Base-by-base conservation (phyloP, 2,797 vertebrate species). In the Yasuhikotakia modesta region DNA sequence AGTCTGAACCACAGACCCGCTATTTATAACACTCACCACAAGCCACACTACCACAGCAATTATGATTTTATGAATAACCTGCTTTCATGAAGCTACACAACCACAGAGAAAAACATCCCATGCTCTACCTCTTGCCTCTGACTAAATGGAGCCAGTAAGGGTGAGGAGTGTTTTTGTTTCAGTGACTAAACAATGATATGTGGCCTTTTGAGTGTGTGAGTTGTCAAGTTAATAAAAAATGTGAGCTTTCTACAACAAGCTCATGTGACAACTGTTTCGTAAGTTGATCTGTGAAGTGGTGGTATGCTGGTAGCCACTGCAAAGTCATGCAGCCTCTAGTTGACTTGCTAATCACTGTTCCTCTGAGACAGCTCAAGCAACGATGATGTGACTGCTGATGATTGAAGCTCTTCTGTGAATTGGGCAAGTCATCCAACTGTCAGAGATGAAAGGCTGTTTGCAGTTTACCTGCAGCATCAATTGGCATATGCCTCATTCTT, bases 391-490 rank as follows among this genome's bases (percentile, higher is more conserved):
- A 92, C 88, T 87, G 79, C 88, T 84, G 87, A 88, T 92, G 92
- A 91, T 91, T 90, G 91, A 92, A 89, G 82, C 88, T 92, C 89
- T 90, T 89, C 85, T 84, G 91, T 88, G 90, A 86, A 89, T 90
- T 89, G 88, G 87, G 89, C 87, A 86, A 90, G 88, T 88, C 91
- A 86, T 91, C 91, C 91, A 91, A 91, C 91, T 91, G 89, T 88
- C 86, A 86, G 87, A 90, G 90, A 93, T 91, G 91, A 93, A 93
- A 92, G 90, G 83, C 85, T 91, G 91, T 91, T 92, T 91, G 90
- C 89, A 92, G 90, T 90, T 68, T 92, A 91, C 90, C 90, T 91
- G 88, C 88, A 91, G 91, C 90, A 92, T 93, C 90, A 92, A 92
- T 91, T 87, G 87, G 86, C 89, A 88, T 89, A 89, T 88, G 82